Evolutionary conservation across 2,888 invertebrate species (phyloP), one percentile per base, ranked within the genome.

Genomic region (Monoplex corrugatus): DNA sequence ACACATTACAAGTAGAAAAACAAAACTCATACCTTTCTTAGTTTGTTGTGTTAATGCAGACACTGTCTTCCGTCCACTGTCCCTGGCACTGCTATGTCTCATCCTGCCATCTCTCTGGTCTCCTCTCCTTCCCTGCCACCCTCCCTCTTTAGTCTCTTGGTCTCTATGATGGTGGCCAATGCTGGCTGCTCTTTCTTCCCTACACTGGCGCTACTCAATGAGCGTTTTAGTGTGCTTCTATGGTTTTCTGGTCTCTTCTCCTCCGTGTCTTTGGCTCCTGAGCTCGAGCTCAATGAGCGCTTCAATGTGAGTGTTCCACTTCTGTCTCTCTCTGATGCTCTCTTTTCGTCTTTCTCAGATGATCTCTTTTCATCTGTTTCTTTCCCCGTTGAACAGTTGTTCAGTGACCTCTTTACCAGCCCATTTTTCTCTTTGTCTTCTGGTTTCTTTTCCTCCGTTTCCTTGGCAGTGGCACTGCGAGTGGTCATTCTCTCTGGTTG

Each of bases 121-220:
- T 75, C 78, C 68, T 86, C 44, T 23, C 63, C 86, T 40, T 90
- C 90, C 89, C n/a, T 45, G 40, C 78, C 89, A n/a, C 44, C 75
- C 63, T 80, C 87, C 50, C 84, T 89, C 72, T 85, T 86, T 85
- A 86, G 88, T 40, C 90, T 89, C 84, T 90, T 90, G 50, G 89
- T 91, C 78, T 93, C 92, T 40, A 90, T 89, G n/a, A 91, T 90
- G 82, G 83, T 90, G 28, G 91, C 89, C 32, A 91, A 78, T n/a
- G 90, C 90, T 28, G 80, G 84, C 84, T 89, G 90, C 38, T 89
- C 91, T 44, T 91, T 91, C 45, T 82, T 90, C 23, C 87, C 85
- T 16, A 40, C 44, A 40, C 72, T 35, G 32, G 38, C 28, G n/a
- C 10, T 75, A 43, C 78, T 80, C 40, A 16, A 80, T 80, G 83